phyloP scores from a whole-genome alignment of 2,888 invertebrate species.

The Muscina levida region DNA sequence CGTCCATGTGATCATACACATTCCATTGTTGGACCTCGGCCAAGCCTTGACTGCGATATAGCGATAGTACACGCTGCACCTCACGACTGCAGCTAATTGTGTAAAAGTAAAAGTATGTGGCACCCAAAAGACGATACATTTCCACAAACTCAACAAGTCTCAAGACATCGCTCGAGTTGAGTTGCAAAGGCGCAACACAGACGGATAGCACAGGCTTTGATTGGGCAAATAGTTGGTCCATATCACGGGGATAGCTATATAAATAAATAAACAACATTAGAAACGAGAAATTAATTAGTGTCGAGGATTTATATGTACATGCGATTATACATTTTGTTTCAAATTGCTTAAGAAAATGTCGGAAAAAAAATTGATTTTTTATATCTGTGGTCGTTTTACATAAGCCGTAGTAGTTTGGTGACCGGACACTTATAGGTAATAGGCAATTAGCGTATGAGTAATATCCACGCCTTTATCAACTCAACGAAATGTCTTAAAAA shows the following conservation, averaged over 20 bases:
- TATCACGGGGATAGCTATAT: constrained; percentile 73
- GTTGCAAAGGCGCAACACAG: constrained; percentile 80
- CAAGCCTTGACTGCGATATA: constrained; percentile 74
- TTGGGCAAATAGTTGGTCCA: constrained; percentile 71
- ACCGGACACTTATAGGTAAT: no score
- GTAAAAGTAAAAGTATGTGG: constrained; percentile 80
- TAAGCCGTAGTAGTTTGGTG: no score
- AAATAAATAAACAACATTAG: no score
- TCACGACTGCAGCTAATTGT: constrained; percentile 77
- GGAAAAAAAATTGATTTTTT: no score
- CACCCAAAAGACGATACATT: constrained; percentile 80
- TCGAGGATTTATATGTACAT: no score
- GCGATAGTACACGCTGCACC: constrained; percentile 76
- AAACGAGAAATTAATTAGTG: not conserved
- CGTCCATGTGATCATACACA: constrained; percentile 73
- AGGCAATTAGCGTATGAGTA: no score
- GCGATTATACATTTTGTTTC: no score
- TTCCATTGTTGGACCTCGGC: constrained; percentile 80
- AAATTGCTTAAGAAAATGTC: no score
- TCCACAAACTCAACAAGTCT: constrained; percentile 81
- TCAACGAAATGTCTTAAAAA: no score
- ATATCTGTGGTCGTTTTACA: no score
- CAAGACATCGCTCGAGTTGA: constrained; percentile 78
- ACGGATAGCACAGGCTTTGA: constrained; percentile 76
- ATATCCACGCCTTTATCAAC: no score